These are phyloP conservation scores for Anser cygnoides DNA, from an alignment of 2,113 vertebrate species.

Conservation along the genomic window DNA sequence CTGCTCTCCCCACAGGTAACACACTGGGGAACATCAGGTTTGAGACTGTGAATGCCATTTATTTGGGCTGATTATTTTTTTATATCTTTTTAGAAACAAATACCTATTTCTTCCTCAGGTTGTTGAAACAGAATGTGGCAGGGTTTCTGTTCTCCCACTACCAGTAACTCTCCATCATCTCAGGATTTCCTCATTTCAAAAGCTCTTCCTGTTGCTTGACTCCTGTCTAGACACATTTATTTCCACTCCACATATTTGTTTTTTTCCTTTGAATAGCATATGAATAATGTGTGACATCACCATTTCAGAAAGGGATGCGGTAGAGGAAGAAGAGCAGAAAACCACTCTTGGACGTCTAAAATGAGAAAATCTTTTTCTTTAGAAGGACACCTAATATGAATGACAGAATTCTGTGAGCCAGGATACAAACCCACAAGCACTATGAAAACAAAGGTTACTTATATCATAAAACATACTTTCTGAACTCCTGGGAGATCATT, in stretches of 20 bases:
- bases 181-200: neutral
- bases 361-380: neutral
- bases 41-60: neutral
- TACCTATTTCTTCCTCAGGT: fast-evolving
- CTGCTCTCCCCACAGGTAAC: neutral
- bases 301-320: neutral
- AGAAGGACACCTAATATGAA: neutral
- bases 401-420: neutral
- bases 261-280: neutral
- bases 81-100: neutral
- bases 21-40: neutral
- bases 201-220: neutral
- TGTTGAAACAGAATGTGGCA: neutral
- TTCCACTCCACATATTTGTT: neutral
- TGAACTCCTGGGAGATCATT: neutral
- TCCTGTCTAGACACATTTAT: neutral
- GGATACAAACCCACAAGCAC: neutral
- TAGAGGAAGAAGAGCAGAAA: neutral
- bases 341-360: neutral
- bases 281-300: neutral
- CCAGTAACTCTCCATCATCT: neutral
- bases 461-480: neutral
- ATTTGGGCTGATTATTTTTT: neutral
- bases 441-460: neutral
- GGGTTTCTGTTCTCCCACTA: neutral